Evolutionary conservation across 37 sponge, comb jelly and placozoan species (phyloP).

Genomic region (Oscarella lobularis): DNA sequence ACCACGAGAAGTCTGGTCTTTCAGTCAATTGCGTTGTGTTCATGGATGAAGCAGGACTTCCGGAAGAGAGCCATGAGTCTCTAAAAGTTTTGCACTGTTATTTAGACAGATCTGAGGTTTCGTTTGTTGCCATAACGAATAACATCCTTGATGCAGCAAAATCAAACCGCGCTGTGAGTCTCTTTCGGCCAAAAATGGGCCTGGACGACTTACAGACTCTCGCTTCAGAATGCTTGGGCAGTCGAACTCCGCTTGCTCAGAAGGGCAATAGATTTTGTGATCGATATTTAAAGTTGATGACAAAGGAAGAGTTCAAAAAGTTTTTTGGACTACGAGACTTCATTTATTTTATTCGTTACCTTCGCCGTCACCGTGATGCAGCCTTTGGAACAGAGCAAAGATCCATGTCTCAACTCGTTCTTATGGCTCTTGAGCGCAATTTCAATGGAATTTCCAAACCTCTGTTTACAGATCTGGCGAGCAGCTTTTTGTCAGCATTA

Average conservation of each 20-base stretch:
- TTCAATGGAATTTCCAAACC: conserved; percentile 53
- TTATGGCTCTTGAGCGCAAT: conserved; percentile 78
- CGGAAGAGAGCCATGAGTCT: conserved; percentile 74
- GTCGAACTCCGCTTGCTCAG: conserved; percentile 18
- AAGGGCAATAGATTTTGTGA: conserved; percentile 38
- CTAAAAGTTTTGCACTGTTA: conserved; percentile 76
- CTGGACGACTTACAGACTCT: conserved; percentile 41
- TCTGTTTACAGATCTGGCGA: conserved; percentile 36
- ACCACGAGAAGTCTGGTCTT: not conserved
- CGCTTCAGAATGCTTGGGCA: conserved; percentile 48
- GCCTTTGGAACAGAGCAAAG: not conserved
- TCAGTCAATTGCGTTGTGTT: conserved; percentile 44
- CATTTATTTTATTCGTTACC: conserved; percentile 67
- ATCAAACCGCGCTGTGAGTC: conserved; percentile 77
- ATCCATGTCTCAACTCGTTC: conserved; percentile 41
- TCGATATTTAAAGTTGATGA: conserved; percentile 26
- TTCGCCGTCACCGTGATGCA: conserved; percentile 36
- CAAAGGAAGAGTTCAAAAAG: not conserved
- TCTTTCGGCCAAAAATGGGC: conserved; percentile 51
- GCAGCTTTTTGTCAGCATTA: conserved; percentile 36
- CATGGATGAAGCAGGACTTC: conserved; percentile 94
- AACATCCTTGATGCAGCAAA: conserved; percentile 92
- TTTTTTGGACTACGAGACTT: conserved; percentile 84
- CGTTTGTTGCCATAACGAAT: conserved; percentile 87
- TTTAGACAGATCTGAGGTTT: conserved; percentile 70